Conservation (phyloP, 2,797 vertebrate species). For the Fistularia tabacaria region DNA sequence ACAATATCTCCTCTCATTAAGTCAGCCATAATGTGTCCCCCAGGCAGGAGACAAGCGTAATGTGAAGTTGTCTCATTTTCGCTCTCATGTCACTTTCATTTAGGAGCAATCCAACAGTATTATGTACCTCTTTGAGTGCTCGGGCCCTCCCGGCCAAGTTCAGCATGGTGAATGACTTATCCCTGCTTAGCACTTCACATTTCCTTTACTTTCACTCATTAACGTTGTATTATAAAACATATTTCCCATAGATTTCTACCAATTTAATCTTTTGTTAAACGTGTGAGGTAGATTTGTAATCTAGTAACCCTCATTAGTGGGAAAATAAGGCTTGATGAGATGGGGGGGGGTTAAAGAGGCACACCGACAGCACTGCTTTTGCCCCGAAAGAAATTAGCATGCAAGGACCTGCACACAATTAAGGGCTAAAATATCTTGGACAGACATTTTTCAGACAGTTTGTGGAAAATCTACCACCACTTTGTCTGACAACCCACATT, state of each 20-base stretch:
- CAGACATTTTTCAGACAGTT: slow-evolving; percentile 36
- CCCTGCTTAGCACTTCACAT: slow-evolving; percentile 58
- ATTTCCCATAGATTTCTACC: slow-evolving; percentile 67
- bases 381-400: too few species aligned
- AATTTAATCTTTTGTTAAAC: slow-evolving; percentile 74
- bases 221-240: slow-evolving; percentile 67
- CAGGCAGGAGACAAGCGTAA: slow-evolving; percentile 58
- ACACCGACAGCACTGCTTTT: too few species aligned
- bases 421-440: slow-evolving; percentile 39
- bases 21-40: slow-evolving; percentile 58
- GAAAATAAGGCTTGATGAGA: slow-evolving; percentile 69
- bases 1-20: slow-evolving; percentile 70
- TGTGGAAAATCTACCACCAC: slow-evolving; percentile 12
- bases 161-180: slow-evolving; percentile 67
- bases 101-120: slow-evolving; percentile 55
- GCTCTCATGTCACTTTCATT: slow-evolving; percentile 70
- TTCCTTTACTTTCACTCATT: slow-evolving; percentile 68
- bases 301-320: slow-evolving; percentile 76
- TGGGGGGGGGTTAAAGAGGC: too few species aligned
- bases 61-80: slow-evolving; percentile 69
- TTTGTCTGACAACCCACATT: not conserved
- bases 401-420: too few species aligned
- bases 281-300: slow-evolving; percentile 75
- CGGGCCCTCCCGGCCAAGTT: slow-evolving; percentile 47
- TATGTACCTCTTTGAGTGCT: slow-evolving; percentile 49